Base-by-base conservation (phyloP, 2,113 vertebrate genomes). In the Noctilio leporinus region DNA sequence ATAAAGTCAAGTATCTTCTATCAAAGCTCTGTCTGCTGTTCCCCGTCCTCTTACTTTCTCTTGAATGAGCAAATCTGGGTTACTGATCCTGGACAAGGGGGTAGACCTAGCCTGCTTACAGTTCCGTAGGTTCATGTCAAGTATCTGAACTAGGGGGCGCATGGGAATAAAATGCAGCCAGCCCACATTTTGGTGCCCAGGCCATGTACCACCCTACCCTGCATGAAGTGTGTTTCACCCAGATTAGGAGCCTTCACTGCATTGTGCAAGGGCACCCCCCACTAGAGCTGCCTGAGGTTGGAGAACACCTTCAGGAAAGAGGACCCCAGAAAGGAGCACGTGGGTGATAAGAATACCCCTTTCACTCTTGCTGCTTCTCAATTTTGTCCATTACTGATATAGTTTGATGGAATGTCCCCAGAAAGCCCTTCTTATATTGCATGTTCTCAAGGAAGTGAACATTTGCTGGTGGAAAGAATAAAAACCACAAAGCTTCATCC, bases 191-290 rank as follows among this genome's bases (percentile, higher is more conserved):
- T 77, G 16, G 73, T 75, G 38, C 16, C 65, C 38, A 53, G 33
- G 16, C 7, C 11, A 14, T 30, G 62, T 69, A 24, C 26, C 47
- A 24, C 26, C 47, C 49, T 77, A 7, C 40, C 33, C 82, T 5
- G 0, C 35, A 38, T 77, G 65, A n/a, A 9, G 10, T 30, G 78
- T 45, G 5, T 72, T 35, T 1, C 14, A 7, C 47, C 4, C 67
- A 59, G 10, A n/a, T n/a, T 4, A 75, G 67, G 3, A 14, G 11
- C 3, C 15, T 51, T 49, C 55, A 45, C 5, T 69, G 53, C 33
- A 0, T 85, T 78, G 24, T 0, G 2, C 8, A 15, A n/a, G 45
- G 26, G 4, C 8, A 53, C n/a, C 11, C 38, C 10, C 47, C 8
- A 4, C 28, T 51, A 72, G 26, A 49, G 24, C 12, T 77, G 51